Base-by-base conservation (phyloP, 1,140 invertebrate genomes). In the Prorops nasuta region DNA sequence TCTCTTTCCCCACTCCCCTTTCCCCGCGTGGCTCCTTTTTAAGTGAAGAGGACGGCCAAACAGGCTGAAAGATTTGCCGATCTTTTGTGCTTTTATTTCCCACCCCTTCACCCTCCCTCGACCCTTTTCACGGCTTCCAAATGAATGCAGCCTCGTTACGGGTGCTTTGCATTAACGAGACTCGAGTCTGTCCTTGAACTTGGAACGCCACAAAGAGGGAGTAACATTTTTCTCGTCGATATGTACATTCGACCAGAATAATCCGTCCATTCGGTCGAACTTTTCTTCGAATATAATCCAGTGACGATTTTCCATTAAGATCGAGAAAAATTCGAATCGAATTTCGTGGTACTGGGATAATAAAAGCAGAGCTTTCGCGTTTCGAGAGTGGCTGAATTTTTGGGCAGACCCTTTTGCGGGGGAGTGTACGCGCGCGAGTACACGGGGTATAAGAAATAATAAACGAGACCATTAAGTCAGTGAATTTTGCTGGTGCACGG, bases 391-490 rank as follows among this genome's bases (percentile, higher is more conserved):
- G 43, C 50, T 61, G 55, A 62, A 48, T 61, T 58, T 61, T 62
- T 52, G 35, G 46, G 36, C 44, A 22, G 47, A 43, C 49, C 50
- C 47, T 46, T 60, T 36, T 51, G 42, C 49, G 54, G 56, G 53
- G 35, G 31, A 60, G n/a, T n/a, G n/a, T n/a, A 28, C 24, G 24
- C 24, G 48, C 56, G 44, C n/a, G n/a, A n/a, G n/a, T n/a, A n/a
- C n/a, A n/a, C 38, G 41, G 20, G 51, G 49, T 58, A 64, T 64
- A 63, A 64, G 62, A 64, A 64, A 64, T 64, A 64, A 64, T 64
- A 64, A 64, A 64, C 57, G 61, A 64, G 62, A 60, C 62, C 62
- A 64, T 64, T 64, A 64, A 64, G 57, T 54, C 62, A 51, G 61
- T 64, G n/a, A 14, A 18, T 28, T 28, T 28, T 28, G 4, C 24